These are phyloP conservation scores for Stomatorhinus ivindoensis DNA, from an alignment of 2,113 vertebrate species.

Conservation along the genomic window DNA sequence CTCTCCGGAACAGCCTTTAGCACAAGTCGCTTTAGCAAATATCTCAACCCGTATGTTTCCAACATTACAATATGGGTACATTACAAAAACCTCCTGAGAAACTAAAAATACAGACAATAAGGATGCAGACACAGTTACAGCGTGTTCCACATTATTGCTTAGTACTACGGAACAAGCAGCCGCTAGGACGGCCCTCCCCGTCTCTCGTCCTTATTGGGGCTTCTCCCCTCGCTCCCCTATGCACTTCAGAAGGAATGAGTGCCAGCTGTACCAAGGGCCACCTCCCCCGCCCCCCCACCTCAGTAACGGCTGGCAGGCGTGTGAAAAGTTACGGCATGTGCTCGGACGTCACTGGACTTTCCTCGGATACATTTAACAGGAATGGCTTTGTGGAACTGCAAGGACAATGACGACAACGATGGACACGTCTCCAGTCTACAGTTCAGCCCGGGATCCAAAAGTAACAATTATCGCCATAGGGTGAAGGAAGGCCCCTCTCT, in stretches of 20 bases:
- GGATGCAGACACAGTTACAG: background rate
- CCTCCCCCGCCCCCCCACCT: background rate
- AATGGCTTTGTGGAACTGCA: background rate
- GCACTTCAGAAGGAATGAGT: background rate
- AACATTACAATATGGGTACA: background rate
- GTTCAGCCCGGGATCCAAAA: background rate
- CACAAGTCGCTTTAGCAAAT: background rate
- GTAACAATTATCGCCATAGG: background rate
- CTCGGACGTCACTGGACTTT: background rate
- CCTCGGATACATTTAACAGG: background rate
- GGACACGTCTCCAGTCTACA: background rate
- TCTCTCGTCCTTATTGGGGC: background rate
- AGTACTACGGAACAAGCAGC: background rate
- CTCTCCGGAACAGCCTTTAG: background rate
- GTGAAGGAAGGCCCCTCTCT: background rate
- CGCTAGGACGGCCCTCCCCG: background rate
- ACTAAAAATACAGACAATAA: background rate
- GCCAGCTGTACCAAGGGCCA: background rate
- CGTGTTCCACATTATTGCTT: background rate
- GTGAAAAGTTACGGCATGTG: background rate
- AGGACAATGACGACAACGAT: background rate
- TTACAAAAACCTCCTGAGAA: background rate
- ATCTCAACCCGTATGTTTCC: background rate
- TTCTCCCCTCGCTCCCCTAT: background rate
- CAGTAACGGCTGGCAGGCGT: background rate